A percentile compares a stretch with the other conserved stretches of the same genome.
These are phyloP conservation scores for Achatina immaculata DNA, from an alignment of 1,140 invertebrate genomes.

Conservation along the genomic window DNA sequence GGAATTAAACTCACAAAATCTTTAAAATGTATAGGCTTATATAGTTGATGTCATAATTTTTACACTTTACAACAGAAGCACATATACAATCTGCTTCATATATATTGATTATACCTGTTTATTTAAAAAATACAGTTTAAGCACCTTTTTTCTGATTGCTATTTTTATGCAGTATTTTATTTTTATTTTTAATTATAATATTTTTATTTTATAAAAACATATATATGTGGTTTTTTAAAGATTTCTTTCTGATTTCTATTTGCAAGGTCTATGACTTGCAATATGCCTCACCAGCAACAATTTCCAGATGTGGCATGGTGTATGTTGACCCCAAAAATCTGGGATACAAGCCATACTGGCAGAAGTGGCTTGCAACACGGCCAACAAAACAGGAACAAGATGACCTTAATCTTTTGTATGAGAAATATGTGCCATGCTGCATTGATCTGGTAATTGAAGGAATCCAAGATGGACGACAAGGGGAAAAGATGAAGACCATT, in stretches of 20 bases:
- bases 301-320: slow-evolving; percentile 73
- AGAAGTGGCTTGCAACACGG: slow-evolving; percentile 77
- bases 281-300: slow-evolving; percentile 74
- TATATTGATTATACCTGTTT: too few species aligned
- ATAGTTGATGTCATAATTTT: too few species aligned
- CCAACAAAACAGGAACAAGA: slow-evolving; percentile 63
- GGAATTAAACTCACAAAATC: too few species aligned
- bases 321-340: slow-evolving; percentile 86
- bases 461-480: slow-evolving; percentile 76
- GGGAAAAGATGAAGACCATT: slow-evolving; percentile 82
- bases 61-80: too few species aligned
- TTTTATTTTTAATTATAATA: neutral
- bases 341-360: slow-evolving; percentile 87
- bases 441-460: slow-evolving; percentile 85
- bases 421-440: slow-evolving; percentile 80
- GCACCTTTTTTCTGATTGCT: too few species aligned
- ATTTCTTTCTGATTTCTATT: neutral
- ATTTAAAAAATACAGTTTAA: too few species aligned
- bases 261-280: slow-evolving; percentile 84
- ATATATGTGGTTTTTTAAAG: too few species aligned
- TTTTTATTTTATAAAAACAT: neutral
- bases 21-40: too few species aligned
- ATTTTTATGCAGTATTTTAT: too few species aligned
- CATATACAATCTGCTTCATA: too few species aligned
- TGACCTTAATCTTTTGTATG: slow-evolving; percentile 76